Conservation (phyloP, 2,888 invertebrate species). For the Melanchra persicariae region DNA sequence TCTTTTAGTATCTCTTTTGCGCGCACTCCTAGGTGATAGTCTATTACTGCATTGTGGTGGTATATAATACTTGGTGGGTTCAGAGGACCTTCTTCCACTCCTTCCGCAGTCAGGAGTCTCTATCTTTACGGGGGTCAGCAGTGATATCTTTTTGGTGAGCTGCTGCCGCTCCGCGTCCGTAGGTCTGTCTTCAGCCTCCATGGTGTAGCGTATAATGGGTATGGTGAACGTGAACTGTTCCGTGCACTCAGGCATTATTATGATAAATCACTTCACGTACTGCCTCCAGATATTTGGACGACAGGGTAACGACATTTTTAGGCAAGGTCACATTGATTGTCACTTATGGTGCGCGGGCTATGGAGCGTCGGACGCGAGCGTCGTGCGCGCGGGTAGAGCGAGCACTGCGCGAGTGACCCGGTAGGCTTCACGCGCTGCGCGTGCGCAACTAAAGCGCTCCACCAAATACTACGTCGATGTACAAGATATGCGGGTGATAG, state of each 20-base stretch:
- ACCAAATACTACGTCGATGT: conserved; percentile 62
- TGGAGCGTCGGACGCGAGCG: conserved; percentile 71
- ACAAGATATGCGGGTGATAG: conserved; percentile 71
- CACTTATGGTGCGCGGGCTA: conserved; percentile 59
- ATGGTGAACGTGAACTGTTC: conserved; percentile 86
- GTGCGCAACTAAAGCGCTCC: conserved; percentile 66
- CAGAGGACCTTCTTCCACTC: conserved; percentile 83
- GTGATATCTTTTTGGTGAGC: conserved; percentile 85
- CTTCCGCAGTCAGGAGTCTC: conserved; percentile 85
- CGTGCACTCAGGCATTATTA: conserved; percentile 88
- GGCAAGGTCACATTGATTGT: conserved; percentile 56
- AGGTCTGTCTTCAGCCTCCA: conserved; percentile 85
- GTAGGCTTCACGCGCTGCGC: conserved; percentile 63
- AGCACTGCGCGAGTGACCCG: conserved; percentile 59
- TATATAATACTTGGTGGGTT: conserved; percentile 85
- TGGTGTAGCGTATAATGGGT: conserved; percentile 87
- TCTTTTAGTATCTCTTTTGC: conserved; percentile 83
- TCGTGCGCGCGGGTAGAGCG: conserved; percentile 70
- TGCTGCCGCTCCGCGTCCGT: conserved; percentile 79
- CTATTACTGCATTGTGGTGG: conserved; percentile 88
- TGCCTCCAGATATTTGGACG: conserved; percentile 54
- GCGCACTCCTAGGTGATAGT: conserved; percentile 86
- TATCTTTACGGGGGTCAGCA: conserved; percentile 86
- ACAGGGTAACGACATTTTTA: conserved; percentile 78
- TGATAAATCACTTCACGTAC: conserved; percentile 77